A percentile compares a stretch with the other conserved stretches of the same genome.
These are phyloP conservation scores for Itoplectis maculator DNA, from an alignment of 2,888 invertebrate genomes.

Conservation along the genomic window DNA sequence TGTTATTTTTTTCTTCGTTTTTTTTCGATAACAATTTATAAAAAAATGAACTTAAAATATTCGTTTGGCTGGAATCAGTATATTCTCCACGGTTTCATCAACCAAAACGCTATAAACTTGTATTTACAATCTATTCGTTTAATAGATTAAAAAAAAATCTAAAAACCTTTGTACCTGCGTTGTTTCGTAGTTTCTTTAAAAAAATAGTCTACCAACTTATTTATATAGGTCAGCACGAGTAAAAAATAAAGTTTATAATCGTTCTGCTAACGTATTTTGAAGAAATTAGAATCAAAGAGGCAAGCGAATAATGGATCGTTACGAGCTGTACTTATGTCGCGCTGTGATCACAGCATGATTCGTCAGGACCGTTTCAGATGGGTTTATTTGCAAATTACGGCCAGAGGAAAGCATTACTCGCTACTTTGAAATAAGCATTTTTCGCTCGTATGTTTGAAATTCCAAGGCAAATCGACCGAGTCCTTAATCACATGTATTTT, in stretches of 20 bases:
- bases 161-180: constrained; percentile 65
- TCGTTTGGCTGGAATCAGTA: constrained; percentile 39
- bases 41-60: constrained; percentile 69
- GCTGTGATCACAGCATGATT: constrained; percentile 24
- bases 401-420: not conserved
- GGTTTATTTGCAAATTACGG: constrained; percentile 2
- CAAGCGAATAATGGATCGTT: constrained; percentile 22
- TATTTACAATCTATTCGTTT: constrained; percentile 58
- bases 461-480: not conserved
- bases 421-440: not conserved
- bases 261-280: constrained; percentile 9
- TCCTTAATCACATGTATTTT: too few species aligned
- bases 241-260: constrained; percentile 40
- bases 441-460: not conserved
- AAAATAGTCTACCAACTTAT: constrained; percentile 48
- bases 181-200: constrained; percentile 44
- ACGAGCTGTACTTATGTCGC: constrained; percentile 32
- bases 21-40: constrained; percentile 43
- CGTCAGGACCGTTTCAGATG: not conserved
- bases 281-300: constrained; percentile 26
- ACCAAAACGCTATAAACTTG: constrained; percentile 44
- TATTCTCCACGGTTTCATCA: constrained; percentile 28
- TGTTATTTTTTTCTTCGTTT: constrained; percentile 56
- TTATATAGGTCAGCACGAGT: constrained; percentile 43
- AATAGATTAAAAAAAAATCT: constrained; percentile 51